A percentile compares a stretch with the other conserved stretches of the same genome.
phyloP scores from a whole-genome alignment of 2,113 vertebrate species.

The Paramisgurnus dabryanus region DNA sequence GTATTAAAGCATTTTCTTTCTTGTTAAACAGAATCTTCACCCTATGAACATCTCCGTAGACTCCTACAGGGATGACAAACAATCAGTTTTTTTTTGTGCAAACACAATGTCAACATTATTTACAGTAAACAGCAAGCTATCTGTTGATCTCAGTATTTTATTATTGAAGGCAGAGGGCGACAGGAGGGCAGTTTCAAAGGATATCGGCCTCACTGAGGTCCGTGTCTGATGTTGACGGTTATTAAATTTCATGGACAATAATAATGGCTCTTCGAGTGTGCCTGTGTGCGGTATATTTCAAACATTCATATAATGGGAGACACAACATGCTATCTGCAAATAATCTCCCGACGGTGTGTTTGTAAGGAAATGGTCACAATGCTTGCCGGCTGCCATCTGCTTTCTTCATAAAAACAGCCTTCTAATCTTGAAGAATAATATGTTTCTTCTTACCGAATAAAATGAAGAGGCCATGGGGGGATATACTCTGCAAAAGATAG shows the following conservation, averaged over 20 bases:
- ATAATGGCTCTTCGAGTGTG: background rate
- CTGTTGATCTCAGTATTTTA: slow-evolving; percentile 12
- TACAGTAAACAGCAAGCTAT: slow-evolving; percentile 12
- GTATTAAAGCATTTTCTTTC: slow-evolving; percentile 84
- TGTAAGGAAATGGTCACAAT: slow-evolving; percentile 29
- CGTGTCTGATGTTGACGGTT: slow-evolving; percentile 43
- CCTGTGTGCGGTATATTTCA: background rate
- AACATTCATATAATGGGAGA: slow-evolving; percentile 24
- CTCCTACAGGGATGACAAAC: slow-evolving; percentile 69
- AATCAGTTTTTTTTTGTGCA: background rate
- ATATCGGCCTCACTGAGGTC: slow-evolving; percentile 38
- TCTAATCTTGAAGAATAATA: slow-evolving; percentile 34
- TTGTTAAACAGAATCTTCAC: slow-evolving; percentile 90
- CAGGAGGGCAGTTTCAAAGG: slow-evolving; percentile 6
- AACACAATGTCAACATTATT: slow-evolving; percentile 2
- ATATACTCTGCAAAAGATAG: slow-evolving; percentile 76
- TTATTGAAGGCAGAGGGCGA: slow-evolving; percentile 5
- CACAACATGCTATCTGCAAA: slow-evolving; percentile 34
- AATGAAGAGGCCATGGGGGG: slow-evolving; percentile 85
- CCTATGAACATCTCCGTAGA: slow-evolving; percentile 85
- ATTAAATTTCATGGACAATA: slow-evolving; percentile 46
- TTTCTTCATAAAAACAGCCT: slow-evolving; percentile 46
- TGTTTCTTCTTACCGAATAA: slow-evolving; percentile 81
- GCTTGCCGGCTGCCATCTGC: background rate
- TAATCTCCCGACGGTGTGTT: slow-evolving; percentile 28